A percentile compares a stretch with the other conserved stretches of the same genome.
phyloP scores from a whole-genome alignment of 2,888 invertebrate species.

The Pyrrhosoma nymphula region DNA sequence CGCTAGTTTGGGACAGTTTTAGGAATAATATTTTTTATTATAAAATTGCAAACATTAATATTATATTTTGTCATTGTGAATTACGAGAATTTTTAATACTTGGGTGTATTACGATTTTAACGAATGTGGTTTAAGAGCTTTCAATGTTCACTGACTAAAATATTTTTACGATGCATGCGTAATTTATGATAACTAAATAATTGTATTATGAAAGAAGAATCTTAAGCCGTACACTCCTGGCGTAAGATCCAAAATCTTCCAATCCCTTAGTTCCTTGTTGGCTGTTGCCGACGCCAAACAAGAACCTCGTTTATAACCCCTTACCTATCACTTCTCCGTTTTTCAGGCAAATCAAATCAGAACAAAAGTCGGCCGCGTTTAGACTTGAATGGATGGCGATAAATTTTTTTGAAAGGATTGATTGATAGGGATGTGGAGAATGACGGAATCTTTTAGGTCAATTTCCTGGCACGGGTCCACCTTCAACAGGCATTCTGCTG shows the following conservation, averaged over 20 bases:
- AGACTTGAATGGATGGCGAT: not conserved
- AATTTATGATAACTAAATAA: too few relatives aligned
- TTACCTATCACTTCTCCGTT: not conserved
- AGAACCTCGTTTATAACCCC: not conserved
- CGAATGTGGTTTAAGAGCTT: too few relatives aligned
- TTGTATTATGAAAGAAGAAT: not conserved
- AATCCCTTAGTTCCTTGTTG: not conserved
- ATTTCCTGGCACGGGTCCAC: conserved; percentile 46
- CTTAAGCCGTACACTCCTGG: not conserved
- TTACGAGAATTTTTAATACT: too few relatives aligned
- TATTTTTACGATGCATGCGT: too few relatives aligned
- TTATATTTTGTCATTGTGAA: too few relatives aligned
- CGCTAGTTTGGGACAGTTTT: too few relatives aligned
- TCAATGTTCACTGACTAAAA: too few relatives aligned
- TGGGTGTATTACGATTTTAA: too few relatives aligned
- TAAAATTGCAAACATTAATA: too few relatives aligned
- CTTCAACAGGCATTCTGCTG: conserved; percentile 55
- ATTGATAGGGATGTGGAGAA: not conserved
- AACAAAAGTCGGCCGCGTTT: not conserved
- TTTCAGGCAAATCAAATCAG: not conserved
- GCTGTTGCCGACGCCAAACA: not conserved
- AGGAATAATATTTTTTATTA: too few relatives aligned
- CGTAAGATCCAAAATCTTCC: not conserved
- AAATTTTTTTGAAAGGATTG: conserved; percentile 3
- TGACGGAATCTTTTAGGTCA: conserved; percentile 45